Conservation (phyloP, 2,113 vertebrate genomes). For the Lycocorax pyrrhopterus region DNA sequence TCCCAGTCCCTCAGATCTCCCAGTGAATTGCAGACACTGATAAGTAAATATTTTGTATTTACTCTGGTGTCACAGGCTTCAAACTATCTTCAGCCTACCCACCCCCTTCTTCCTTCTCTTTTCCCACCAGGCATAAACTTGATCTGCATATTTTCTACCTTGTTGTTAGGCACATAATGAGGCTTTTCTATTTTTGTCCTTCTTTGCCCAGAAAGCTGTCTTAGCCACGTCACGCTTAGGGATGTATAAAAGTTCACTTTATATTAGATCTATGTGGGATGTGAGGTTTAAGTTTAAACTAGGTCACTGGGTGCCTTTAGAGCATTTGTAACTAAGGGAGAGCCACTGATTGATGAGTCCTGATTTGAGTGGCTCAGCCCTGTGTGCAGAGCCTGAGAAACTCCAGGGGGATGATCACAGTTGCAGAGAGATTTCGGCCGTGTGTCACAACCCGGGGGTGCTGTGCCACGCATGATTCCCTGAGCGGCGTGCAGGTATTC, state of each 20-base stretch:
- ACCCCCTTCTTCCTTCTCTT: not conserved
- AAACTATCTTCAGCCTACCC: not conserved
- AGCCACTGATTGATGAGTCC: not conserved
- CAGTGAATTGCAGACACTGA: not conserved
- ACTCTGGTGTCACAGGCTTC: not conserved
- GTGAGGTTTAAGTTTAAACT: not conserved
- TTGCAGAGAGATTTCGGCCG: fast-evolving
- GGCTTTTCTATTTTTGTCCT: conserved; percentile 22
- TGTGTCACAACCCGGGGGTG: fast-evolving
- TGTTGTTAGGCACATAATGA: conserved; percentile 14
- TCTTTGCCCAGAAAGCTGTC: not conserved
- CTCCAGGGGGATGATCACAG: not conserved
- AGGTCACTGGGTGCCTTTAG: conserved; percentile 14
- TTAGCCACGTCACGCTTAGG: not conserved
- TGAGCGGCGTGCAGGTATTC: fast-evolving
- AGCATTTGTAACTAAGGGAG: not conserved
- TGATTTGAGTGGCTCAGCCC: not conserved
- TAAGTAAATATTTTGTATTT: not conserved
- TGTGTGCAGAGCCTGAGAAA: not conserved
- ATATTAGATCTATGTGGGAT: not conserved
- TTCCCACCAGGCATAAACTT: not conserved
- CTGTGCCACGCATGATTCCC: not conserved
- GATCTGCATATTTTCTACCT: conserved; percentile 9
- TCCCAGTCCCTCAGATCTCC: not conserved
- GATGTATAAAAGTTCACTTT: not conserved